Evolutionary conservation across 1,140 invertebrate species (phyloP).

Genomic region (Schlechtendalia chinensis): DNA sequence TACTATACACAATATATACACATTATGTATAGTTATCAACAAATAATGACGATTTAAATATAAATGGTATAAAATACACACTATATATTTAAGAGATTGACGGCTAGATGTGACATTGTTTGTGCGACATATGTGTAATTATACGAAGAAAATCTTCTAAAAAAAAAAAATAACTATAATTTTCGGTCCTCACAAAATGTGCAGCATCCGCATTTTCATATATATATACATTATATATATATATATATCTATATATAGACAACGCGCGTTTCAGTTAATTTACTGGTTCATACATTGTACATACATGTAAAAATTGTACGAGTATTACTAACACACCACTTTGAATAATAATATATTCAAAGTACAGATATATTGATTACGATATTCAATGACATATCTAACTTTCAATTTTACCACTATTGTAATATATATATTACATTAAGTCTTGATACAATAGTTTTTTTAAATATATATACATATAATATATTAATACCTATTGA

Average conservation of each 20-base stretch:
- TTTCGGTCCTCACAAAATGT: slow-evolving; percentile 1
- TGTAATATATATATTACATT: background rate
- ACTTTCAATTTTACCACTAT: background rate
- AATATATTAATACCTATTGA: background rate
- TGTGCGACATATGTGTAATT: background rate
- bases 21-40: background rate
- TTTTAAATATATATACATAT: background rate
- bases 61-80: no score
- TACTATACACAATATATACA: no score
- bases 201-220: background rate
- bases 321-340: background rate
- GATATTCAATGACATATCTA: no score
- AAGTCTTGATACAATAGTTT: background rate
- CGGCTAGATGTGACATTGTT: background rate
- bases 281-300: background rate
- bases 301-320: background rate
- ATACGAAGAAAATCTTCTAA: background rate
- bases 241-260: no score
- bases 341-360: background rate
- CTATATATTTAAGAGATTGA: background rate
- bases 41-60: background rate
- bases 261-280: background rate
- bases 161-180: background rate
- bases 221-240: no score
- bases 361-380: no score